Base-by-base conservation (phyloP, 2,113 vertebrate genomes). In the Pterocles orientalis region DNA sequence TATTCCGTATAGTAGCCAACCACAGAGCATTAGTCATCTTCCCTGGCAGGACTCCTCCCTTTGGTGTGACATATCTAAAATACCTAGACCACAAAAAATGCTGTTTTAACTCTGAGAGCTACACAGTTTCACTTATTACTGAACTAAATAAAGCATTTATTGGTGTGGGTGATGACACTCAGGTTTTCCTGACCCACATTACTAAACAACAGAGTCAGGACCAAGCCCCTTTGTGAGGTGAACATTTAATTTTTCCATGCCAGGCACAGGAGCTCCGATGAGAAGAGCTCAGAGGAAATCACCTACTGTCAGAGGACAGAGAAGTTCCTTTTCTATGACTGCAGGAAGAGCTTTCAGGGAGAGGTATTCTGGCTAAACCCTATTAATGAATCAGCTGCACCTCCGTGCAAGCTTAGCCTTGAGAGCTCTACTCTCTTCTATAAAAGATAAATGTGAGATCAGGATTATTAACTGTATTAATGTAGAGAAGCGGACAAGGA, bases 391-490 rank as follows among this genome's bases (percentile, higher is more conserved):
- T 89, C 86, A 92, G 56, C 66, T 69, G 39, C 2, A 3, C 34
- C n/a, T 76, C 75, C 12, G 1, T 72, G 87, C 53, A 80, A 70
- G 57, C 54, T 60, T 47, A 80, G 90, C 82, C 86, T 92, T 94
- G 76, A 95, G 61, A 78, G 57, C 69, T 81, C 25, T 60, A 7
- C 26, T 69, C 26, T 72, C 24, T 86, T 81, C 80, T 60, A 53
- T 56, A 78, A 58, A 83, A 94, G 72, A 95, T 88, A 82, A 96
- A 94, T 90, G 79, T 2, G 6, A 88, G 64, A 95, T 92, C 45
- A 76, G 89, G 87, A 82, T 80, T 94, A 94, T 95, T 95, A 91
- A 91, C 84, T 72, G 70, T 20, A 87, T 80, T 92, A 90, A 94
- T 94, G 76, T 94, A 86, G 58, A 93, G 82, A 68, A 82, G 34